phyloP scores from a whole-genome alignment of 2,113 vertebrate genomes.

The Callospermophilus lateralis region DNA sequence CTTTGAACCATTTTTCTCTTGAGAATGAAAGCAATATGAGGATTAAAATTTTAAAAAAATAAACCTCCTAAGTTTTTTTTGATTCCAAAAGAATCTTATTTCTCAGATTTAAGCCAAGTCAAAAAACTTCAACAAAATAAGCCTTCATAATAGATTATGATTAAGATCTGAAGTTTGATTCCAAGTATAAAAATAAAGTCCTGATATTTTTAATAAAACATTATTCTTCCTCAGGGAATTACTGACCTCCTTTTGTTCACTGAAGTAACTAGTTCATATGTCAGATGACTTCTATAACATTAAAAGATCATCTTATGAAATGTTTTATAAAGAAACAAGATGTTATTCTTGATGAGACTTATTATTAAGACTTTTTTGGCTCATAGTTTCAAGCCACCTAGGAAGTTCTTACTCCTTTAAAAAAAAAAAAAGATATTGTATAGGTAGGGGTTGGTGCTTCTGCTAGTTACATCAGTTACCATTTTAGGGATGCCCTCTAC shows the following conservation, averaged over 20 bases:
- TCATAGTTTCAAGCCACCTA: neutral
- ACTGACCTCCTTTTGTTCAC: neutral
- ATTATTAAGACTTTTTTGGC: neutral
- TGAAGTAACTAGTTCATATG: neutral
- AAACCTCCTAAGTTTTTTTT: neutral
- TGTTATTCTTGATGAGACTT: neutral
- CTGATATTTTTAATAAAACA: neutral
- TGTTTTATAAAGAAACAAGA: slow-evolving; percentile 1
- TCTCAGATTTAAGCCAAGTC: slow-evolving; percentile 14
- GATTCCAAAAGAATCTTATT: slow-evolving; percentile 38
- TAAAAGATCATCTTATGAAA: neutral
- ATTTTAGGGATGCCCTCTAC: neutral
- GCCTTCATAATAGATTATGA: neutral
- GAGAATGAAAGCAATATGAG: neutral
- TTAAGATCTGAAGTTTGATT: slow-evolving; percentile 62
- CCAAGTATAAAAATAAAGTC: slow-evolving; percentile 24
- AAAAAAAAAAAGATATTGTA: neutral
- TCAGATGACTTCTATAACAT: neutral
- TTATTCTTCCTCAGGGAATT: neutral
- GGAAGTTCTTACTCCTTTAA: neutral
- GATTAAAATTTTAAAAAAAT: neutral
- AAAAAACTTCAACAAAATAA: slow-evolving; percentile 52
- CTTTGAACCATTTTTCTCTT: neutral
- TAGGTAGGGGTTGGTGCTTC: neutral
- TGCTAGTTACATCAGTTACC: neutral